phyloP scores from a whole-genome alignment of 2,113 vertebrate species.

The Bucco capensis region DNA sequence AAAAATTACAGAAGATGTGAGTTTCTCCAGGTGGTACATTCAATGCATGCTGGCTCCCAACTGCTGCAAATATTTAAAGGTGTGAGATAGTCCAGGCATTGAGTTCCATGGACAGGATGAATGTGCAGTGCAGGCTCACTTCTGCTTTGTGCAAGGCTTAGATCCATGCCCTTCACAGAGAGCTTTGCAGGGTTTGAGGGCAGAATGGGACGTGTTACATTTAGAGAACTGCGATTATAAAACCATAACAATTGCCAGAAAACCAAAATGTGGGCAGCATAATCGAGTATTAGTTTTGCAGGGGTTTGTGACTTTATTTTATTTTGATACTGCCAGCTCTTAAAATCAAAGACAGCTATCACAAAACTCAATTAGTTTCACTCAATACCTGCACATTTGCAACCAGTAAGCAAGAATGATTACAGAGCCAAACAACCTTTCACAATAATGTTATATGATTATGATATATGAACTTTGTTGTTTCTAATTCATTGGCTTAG shows the following conservation, averaged over 20 bases:
- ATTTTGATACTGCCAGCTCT: not conserved
- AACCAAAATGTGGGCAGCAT: not conserved
- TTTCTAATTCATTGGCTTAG: not conserved
- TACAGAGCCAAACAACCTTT: not conserved
- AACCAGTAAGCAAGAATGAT: not conserved
- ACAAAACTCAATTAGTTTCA: not conserved
- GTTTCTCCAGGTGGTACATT: not conserved
- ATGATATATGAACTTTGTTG: not conserved
- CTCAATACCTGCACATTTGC: not conserved
- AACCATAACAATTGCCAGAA: not conserved
- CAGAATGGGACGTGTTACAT: not conserved
- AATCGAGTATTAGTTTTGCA: not conserved
- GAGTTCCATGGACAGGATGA: not conserved
- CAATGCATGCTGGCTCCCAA: not conserved
- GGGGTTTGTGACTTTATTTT: not conserved
- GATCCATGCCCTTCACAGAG: rapidly evolving
- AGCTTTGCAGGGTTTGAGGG: not conserved
- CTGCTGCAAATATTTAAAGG: not conserved
- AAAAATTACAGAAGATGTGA: not conserved
- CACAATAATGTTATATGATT: no score
- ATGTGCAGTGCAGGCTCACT: not conserved
- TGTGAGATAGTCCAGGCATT: not conserved
- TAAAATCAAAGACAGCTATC: not conserved
- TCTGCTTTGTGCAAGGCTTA: not conserved
- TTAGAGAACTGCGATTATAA: not conserved